Conservation (phyloP, 2,113 vertebrate genomes). For the Cairina moschata region DNA sequence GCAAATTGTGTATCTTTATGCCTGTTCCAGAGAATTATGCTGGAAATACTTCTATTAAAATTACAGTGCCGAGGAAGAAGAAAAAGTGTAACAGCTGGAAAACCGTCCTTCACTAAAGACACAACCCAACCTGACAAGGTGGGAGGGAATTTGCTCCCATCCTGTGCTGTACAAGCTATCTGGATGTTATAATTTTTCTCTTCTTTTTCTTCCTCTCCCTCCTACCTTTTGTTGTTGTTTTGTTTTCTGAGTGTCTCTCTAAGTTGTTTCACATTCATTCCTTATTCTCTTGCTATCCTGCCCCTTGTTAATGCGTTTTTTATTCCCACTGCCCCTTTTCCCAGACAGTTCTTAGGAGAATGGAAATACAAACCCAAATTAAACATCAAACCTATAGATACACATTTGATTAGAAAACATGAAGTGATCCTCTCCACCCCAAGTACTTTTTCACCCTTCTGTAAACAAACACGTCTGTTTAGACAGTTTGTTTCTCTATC, state of each 20-base stretch:
- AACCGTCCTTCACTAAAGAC: background rate
- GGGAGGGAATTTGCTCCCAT: background rate
- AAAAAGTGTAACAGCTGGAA: background rate
- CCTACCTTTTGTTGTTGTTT: background rate
- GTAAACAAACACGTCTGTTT: constrained; percentile 14
- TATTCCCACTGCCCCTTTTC: background rate
- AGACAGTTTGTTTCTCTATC: constrained; percentile 47
- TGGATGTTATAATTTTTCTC: background rate
- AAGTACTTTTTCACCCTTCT: background rate
- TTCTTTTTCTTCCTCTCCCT: no score
- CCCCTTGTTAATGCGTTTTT: background rate
- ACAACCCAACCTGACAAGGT: background rate
- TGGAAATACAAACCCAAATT: background rate
- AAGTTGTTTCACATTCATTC: background rate
- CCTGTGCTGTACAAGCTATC: background rate
- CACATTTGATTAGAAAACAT: background rate
- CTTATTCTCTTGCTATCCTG: background rate
- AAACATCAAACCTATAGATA: background rate
- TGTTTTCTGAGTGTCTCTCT: background rate
- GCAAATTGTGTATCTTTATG: background rate
- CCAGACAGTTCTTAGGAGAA: background rate
- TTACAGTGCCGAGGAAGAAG: background rate
- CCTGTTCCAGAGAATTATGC: background rate
- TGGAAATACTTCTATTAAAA: background rate
- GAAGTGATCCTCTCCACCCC: background rate